Evolutionary conservation across 2,113 vertebrate genomes (phyloP).

Genomic region (Centrocercus urophasianus): DNA sequence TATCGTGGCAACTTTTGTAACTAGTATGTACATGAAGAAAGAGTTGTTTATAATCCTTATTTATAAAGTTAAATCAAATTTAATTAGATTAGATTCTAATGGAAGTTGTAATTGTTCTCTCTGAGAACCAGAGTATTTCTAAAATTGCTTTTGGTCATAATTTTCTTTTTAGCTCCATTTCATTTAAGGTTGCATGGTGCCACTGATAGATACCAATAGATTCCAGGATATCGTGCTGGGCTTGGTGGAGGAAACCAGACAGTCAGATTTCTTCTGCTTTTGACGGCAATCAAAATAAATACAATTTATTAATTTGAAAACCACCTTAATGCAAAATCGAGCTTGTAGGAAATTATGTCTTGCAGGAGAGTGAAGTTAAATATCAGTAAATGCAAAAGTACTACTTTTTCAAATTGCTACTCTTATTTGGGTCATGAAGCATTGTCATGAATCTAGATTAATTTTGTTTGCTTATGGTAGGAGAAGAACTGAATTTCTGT

Average conservation of each 20-base stretch:
- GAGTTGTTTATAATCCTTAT: not conserved
- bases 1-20: not conserved
- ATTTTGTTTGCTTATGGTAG: not conserved
- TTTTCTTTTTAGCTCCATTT: not conserved
- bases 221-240: not conserved
- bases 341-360: not conserved
- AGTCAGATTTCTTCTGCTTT: not conserved
- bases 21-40: too few relatives aligned
- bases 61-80: not conserved
- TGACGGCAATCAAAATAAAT: not conserved
- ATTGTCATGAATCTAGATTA: not conserved
- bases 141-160: not conserved
- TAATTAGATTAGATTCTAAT: not conserved
- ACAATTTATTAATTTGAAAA: not conserved
- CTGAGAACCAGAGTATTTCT: not conserved
- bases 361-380: not conserved
- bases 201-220: not conserved
- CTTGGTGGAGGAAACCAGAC: not conserved
- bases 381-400: not conserved
- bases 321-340: accelerated
- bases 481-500: not conserved
- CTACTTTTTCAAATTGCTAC: accelerated
- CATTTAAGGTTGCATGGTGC: not conserved
- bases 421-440: not conserved
- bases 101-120: not conserved